Percentiles rank a stretch among this genome's conserved stretches.
Evolutionary conservation across 2,113 vertebrate genomes (phyloP).

Genomic region (Etia nguti): DNA sequence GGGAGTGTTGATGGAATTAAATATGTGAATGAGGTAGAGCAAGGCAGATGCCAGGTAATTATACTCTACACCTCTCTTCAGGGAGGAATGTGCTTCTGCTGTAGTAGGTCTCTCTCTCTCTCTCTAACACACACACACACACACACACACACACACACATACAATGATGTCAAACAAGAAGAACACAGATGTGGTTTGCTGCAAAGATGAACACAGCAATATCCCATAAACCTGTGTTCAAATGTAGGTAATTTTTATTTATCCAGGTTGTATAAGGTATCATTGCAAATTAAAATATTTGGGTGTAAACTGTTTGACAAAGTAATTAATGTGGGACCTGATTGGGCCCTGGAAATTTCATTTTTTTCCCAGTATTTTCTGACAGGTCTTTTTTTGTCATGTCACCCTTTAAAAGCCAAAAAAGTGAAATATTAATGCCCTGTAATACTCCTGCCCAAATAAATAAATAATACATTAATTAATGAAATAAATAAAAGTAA

Average conservation of each 20-base stretch:
- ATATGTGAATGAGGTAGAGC: background rate
- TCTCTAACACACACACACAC: background rate
- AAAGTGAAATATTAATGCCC: background rate
- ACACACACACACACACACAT: no score
- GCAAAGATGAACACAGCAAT: no score
- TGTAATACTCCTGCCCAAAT: background rate
- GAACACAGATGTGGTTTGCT: no score
- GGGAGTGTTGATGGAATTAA: constrained; percentile 1
- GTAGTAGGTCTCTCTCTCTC: background rate
- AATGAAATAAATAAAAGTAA: background rate
- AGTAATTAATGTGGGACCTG: background rate
- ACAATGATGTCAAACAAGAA: no score
- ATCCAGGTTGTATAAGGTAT: background rate
- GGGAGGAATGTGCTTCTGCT: background rate
- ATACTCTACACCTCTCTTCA: background rate
- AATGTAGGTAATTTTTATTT: background rate
- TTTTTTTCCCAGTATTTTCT: background rate
- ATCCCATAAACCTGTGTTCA: no score
- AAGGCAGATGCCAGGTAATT: constrained; percentile 3
- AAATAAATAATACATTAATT: background rate
- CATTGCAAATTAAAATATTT: background rate
- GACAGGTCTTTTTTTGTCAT: background rate
- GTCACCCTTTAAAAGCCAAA: background rate
- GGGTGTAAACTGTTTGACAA: background rate
- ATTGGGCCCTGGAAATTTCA: background rate